Evolutionary conservation across 2,797 vertebrate genomes (phyloP).

Genomic region (Lycodopsis pacificus): DNA sequence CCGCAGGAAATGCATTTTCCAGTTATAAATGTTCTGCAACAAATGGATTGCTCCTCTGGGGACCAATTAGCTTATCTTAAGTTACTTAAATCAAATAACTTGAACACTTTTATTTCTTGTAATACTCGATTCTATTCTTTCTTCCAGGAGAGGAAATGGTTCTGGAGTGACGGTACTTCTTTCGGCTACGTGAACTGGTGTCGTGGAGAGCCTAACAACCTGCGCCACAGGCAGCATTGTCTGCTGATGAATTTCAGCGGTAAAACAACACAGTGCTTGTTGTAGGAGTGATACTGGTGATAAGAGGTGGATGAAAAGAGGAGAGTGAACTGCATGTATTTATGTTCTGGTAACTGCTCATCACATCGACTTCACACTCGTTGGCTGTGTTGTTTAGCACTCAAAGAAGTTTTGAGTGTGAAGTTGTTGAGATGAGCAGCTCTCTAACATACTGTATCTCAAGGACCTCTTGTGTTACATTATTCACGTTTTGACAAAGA

Average conservation of each 20-base stretch:
- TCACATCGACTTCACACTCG: background rate
- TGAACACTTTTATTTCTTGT: background rate
- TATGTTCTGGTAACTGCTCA: no score
- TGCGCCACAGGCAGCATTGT: background rate
- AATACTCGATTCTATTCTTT: background rate
- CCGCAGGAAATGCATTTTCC: no score
- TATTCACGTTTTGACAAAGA: background rate
- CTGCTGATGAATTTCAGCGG: fast-evolving
- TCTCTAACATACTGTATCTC: background rate
- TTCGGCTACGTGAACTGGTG: background rate
- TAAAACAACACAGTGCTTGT: background rate
- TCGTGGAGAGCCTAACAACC: background rate
- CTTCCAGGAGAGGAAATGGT: background rate
- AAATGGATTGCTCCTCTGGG: background rate
- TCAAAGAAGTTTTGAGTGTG: background rate
- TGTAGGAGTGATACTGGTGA: no score
- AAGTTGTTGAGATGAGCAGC: no score
- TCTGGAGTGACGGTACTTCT: background rate
- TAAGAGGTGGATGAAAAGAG: background rate
- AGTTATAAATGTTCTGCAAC: no score
- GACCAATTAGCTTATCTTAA: background rate
- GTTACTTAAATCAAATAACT: background rate
- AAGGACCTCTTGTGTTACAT: background rate
- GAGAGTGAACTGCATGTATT: no score
- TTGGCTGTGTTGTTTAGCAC: background rate